phyloP scores from a whole-genome alignment of 53 echinoderm and acorn worm genomes.

The Antedon mediterranea region DNA sequence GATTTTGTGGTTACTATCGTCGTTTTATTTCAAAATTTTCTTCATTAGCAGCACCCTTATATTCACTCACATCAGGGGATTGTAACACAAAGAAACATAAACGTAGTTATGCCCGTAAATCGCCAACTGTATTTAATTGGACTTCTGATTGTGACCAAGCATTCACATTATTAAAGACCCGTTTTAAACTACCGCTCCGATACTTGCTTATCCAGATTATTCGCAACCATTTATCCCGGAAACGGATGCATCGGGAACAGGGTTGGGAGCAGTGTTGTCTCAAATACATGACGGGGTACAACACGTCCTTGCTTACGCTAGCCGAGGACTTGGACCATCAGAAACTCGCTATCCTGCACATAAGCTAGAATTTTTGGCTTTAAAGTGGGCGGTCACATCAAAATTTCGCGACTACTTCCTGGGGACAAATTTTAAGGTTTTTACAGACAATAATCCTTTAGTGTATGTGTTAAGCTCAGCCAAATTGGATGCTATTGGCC shows the following conservation, averaged over 20 bases:
- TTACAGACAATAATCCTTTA: not conserved
- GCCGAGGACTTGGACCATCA: not conserved
- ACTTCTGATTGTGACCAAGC: not conserved
- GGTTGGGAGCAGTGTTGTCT: not conserved
- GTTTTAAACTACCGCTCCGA: not conserved
- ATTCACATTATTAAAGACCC: not conserved
- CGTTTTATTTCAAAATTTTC: constrained; percentile 6
- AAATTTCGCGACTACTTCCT: not conserved
- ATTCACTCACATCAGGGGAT: not conserved
- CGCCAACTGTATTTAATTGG: not conserved
- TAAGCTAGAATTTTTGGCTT: not conserved
- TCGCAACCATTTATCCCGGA: constrained; percentile 2
- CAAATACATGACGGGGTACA: not conserved
- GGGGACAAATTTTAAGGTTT: not conserved
- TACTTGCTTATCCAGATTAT: constrained; percentile 2
- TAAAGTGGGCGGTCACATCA: not conserved
- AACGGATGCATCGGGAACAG: not conserved
- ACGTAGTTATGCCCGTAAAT: not conserved
- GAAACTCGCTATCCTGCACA: not conserved
- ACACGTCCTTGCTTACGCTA: not conserved
- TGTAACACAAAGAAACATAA: not conserved
- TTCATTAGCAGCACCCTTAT: not conserved
- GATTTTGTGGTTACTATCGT: constrained; percentile 2
- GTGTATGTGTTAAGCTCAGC: not conserved
- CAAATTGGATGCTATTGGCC: constrained; percentile 1